These are phyloP conservation scores for Thalassaphorura encarpata DNA, from an alignment of 1,140 invertebrate genomes.

Conservation along the genomic window DNA sequence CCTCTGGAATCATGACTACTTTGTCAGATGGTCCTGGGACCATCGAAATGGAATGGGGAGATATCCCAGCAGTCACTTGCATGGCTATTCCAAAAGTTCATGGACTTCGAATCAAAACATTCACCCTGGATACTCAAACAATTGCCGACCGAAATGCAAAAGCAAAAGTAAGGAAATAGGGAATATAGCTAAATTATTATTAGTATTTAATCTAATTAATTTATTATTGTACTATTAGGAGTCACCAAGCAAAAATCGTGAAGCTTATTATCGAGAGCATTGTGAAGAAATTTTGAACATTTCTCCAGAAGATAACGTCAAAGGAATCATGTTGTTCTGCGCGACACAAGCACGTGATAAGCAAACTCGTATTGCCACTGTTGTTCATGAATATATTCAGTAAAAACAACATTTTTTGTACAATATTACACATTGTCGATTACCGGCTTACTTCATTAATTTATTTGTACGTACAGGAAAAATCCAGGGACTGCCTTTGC, in stretches of 20 bases:
- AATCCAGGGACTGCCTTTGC: neutral
- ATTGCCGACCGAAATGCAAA: neutral
- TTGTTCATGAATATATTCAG: neutral
- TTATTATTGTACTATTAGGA: too few relatives aligned
- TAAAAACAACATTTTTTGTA: slow-evolving; percentile 31
- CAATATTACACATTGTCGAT: neutral
- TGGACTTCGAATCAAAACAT: slow-evolving; percentile 4
- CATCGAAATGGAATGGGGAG: slow-evolving; percentile 15
- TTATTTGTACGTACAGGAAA: neutral
- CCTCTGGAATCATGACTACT: slow-evolving; percentile 13
- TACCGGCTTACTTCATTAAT: neutral
- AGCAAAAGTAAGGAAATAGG: slow-evolving; percentile 6
- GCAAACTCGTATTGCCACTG: too few relatives aligned
- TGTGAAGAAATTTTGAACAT: slow-evolving; percentile 17
- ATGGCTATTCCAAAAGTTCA: slow-evolving; percentile 23
- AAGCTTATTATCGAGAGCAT: too few relatives aligned
- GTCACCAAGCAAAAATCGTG: too few relatives aligned
- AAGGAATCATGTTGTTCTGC: slow-evolving; percentile 21
- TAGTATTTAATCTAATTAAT: slow-evolving; percentile 11
- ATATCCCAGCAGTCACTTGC: slow-evolving; percentile 15
- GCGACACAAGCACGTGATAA: neutral
- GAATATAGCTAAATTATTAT: neutral
- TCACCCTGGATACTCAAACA: slow-evolving; percentile 11
- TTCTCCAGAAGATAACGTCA: slow-evolving; percentile 19
- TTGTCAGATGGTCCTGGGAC: neutral